These are phyloP conservation scores for Novumbra hubbsi DNA, from an alignment of 2,797 vertebrate genomes.

Conservation along the genomic window DNA sequence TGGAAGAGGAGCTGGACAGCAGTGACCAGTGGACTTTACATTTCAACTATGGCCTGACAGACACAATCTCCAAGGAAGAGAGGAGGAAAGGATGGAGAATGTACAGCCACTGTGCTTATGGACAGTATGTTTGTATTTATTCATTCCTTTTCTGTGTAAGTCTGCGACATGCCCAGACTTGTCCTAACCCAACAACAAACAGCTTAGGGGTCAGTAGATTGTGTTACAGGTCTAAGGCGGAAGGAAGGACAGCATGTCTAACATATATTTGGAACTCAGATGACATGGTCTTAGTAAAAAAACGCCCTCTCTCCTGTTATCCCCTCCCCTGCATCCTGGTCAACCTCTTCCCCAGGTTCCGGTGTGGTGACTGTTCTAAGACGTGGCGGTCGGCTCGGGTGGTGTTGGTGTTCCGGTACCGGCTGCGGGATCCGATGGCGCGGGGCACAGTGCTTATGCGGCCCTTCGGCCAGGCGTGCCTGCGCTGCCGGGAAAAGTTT, in stretches of 20 bases:
- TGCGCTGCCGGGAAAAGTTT: conserved; percentile 26
- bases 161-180: neutral
- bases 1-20: conserved; percentile 44
- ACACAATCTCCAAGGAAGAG: conserved; percentile 30
- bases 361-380: conserved; percentile 46
- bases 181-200: neutral
- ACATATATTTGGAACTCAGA: neutral
- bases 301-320: neutral
- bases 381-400: conserved; percentile 58
- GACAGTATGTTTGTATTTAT: conserved; percentile 42
- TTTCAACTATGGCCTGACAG: conserved; percentile 54
- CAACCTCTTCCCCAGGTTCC: conserved; percentile 45
- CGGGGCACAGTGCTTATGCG: conserved; percentile 60
- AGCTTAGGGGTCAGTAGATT: neutral
- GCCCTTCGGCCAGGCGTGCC: conserved; percentile 61
- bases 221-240: conserved; percentile 8
- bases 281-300: neutral
- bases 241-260: too few species aligned
- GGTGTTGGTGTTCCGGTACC: conserved; percentile 59
- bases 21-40: conserved; percentile 57
- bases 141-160: neutral
- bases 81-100: conserved; percentile 60
- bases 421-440: conserved; percentile 20
- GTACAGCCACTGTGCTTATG: conserved; percentile 28
- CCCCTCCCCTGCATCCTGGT: neutral